Base-by-base conservation (phyloP, 2,797 vertebrate species). In the Protonibea diacanthus region DNA sequence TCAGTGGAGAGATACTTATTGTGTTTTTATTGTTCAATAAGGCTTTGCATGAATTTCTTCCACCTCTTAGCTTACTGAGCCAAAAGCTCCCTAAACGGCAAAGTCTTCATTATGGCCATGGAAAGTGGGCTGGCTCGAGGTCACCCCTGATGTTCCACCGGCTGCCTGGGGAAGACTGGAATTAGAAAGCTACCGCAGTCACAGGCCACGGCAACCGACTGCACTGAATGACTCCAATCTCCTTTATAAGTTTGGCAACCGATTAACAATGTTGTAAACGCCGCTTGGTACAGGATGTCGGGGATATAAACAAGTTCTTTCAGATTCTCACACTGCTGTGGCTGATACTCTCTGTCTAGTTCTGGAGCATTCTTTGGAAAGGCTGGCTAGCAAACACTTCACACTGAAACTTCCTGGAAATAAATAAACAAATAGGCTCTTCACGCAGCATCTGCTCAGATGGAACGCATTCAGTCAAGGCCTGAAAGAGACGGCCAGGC, bases 361-460 rank as follows among this genome's bases (percentile, higher is more conserved):
- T 86, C 76, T 91, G 72, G 56, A 86, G 76, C 63, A 76, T 82
- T 90, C 71, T 71, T 83, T 77, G 75, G 76, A 80, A 88, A 67
- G 66, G 63, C 71, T 85, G 84, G 77, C 84, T 66, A 51, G 51
- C 77, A 86, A 73, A 90, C 81, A 85, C 85, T 86, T 86, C 78
- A 82, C 60, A 71, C 78, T 76, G 81, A 87, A 91, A 90, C 79
- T 86, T 91, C 71, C 78, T 78, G 86, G 80, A 91, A 89, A 91
- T 84, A 91, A 92, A 91, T 84, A 92, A 92, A 93, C 84, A 93
- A 92, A 86, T 81, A 12, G 77, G 74, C 87, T 90, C 80, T 86
- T 88, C 82, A 80, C 80, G 85, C 86, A 90, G 91, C 91, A 92
- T 91, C 91, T 93, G 93, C 87, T 92, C 81, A 68, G 70, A 92